Evolutionary conservation across 1,140 invertebrate genomes (phyloP), one percentile per base, ranked within the genome.

Genomic region (Euura saliciscinereae): DNA sequence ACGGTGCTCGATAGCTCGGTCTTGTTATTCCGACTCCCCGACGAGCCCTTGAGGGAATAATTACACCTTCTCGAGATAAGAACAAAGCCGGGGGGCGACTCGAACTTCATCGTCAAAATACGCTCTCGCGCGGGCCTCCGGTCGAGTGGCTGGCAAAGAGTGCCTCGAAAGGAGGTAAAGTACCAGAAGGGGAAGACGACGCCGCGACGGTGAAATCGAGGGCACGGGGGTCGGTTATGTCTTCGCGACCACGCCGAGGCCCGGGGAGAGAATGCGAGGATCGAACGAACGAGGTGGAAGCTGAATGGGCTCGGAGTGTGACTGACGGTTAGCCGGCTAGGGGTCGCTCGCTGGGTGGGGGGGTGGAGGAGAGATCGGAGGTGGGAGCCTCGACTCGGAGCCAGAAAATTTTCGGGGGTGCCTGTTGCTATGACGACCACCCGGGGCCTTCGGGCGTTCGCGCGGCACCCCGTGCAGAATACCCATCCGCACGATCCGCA

Each of bases 361-460:
- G n/a, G 65, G 65, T 8, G 43, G 13, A 6, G 65, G 43, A 28
- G 6, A 13, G 43, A 66, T 66, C 65, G 28, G 65, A 44, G 43
- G 66, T 11, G 28, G 13, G 13, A 10, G 10, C 11, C 66, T 67
- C 65, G 43, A 72, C 59, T 68, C 59, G 69, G 74, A 74, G 51
- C 66, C 65, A 65, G 74, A 71, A 75, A 81, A 84, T 82, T 84
- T 85, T 84, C 78, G 82, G 82, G 79, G 77, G 76, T 80, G 83
- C 80, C 79, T 82, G 84, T 85, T 84, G 83, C 84, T 84, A 85
- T 85, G 83, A 69, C 79, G 80, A 86, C 84, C 79, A 79, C 77
- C 83, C 84, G 79, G 83, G 82, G 82, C 82, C 83, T 59, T 59
- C 51, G 51, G 51, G 51, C 51, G 51, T 8, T 8, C 51, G 43